These are phyloP conservation scores for Trachymyrmex septentrionalis DNA, from an alignment of 1,140 invertebrate species.

Conservation along the genomic window DNA sequence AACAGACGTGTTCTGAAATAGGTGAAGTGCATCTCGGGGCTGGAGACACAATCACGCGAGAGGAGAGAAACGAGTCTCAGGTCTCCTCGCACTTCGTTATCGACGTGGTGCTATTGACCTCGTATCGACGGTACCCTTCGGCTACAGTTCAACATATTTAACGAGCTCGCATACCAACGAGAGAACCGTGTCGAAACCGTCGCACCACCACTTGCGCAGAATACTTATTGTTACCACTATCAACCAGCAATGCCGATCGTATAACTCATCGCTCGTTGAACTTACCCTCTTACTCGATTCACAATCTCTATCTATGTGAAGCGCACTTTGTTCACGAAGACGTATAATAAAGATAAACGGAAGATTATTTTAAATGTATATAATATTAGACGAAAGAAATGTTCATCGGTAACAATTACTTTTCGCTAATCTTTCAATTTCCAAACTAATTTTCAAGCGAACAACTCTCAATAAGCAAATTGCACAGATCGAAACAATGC, in stretches of 20 bases:
- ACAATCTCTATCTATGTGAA: conserved; percentile 6
- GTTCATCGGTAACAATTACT: neutral
- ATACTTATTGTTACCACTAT: conserved; percentile 57
- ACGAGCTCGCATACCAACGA: conserved; percentile 61
- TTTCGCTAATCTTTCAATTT: neutral
- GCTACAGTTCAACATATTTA: conserved; percentile 65
- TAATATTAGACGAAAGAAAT: neutral
- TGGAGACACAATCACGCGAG: conserved; percentile 52
- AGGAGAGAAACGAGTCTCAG: conserved; percentile 49
- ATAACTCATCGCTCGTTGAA: conserved; percentile 44
- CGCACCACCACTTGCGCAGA: conserved; percentile 14
- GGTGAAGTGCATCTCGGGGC: conserved; percentile 56
- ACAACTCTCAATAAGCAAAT: neutral
- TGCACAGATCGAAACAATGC: neutral
- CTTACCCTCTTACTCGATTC: conserved; percentile 12
- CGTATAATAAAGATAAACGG: conserved; percentile 5
- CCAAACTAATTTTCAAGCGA: neutral
- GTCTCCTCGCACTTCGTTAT: conserved; percentile 67
- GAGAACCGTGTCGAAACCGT: conserved; percentile 60
- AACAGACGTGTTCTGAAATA: conserved; percentile 64
- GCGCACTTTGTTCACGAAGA: conserved; percentile 1
- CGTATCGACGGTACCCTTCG: conserved; percentile 64
- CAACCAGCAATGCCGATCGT: conserved; percentile 39
- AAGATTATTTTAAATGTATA: neutral
- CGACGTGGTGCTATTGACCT: conserved; percentile 71